Evolutionary conservation across 2,888 invertebrate species (phyloP).

Genomic region (Eupithecia pulchellata): DNA sequence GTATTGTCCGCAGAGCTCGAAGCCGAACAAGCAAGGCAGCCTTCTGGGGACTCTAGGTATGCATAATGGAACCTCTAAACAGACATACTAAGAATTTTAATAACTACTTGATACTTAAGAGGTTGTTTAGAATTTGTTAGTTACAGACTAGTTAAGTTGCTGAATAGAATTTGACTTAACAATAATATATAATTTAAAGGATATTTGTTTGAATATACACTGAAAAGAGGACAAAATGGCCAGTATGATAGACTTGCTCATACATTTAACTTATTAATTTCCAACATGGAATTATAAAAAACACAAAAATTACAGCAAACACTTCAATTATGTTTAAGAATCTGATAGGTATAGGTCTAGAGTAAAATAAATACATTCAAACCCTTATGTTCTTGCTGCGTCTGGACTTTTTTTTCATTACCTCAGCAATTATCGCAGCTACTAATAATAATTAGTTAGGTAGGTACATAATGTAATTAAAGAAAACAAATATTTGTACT

Average conservation of each 20-base stretch:
- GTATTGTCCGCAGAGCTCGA: conserved; percentile 80
- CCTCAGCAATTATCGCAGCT: no score
- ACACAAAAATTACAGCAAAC: no score
- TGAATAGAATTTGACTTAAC: background rate
- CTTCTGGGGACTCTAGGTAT: conserved; percentile 64
- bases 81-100: background rate
- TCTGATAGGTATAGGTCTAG: no score
- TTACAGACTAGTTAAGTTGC: background rate
- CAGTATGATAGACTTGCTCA: background rate
- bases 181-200: background rate
- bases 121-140: background rate
- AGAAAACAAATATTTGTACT: no score
- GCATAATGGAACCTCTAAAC: conserved; percentile 36
- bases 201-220: background rate
- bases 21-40: conserved; percentile 56
- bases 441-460: no score
- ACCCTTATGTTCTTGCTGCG: no score
- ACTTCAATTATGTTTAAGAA: no score
- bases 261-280: no score
- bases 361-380: no score
- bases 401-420: no score
- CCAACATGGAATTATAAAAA: no score
- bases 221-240: background rate
- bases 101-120: background rate
- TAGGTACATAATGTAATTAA: no score